A percentile compares a stretch with the other conserved stretches of the same genome.
phyloP scores from a whole-genome alignment of 2,113 vertebrate species.

The Varanus komodoensis region DNA sequence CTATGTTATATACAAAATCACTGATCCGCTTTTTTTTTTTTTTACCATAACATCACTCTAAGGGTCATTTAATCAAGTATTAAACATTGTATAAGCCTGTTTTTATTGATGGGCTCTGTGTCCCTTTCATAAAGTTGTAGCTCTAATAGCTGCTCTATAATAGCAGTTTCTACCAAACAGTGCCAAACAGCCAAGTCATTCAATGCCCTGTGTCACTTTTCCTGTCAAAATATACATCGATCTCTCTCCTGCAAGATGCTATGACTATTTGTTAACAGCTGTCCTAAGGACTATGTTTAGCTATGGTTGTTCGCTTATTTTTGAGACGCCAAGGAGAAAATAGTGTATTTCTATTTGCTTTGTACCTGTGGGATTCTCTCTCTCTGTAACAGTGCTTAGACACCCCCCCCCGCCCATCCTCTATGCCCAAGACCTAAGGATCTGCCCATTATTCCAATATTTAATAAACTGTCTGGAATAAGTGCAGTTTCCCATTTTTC shows the following conservation, averaged over 20 bases:
- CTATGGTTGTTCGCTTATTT: background rate
- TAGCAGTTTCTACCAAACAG: background rate
- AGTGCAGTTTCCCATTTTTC: background rate
- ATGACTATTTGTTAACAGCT: background rate
- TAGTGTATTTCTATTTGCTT: background rate
- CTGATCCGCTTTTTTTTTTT: conserved; percentile 11
- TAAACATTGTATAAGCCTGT: background rate
- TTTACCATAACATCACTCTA: background rate
- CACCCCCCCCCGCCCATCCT: background rate
- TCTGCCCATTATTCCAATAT: background rate
- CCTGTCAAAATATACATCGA: background rate
- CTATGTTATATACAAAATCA: no score
- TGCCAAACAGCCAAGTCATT: background rate
- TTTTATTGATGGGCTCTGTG: background rate
- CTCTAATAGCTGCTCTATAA: background rate
- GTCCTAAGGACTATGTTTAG: background rate
- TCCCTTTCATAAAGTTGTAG: background rate
- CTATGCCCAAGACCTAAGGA: background rate
- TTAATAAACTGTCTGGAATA: background rate
- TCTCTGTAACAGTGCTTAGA: background rate
- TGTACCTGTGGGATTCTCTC: background rate
- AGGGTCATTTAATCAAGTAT: background rate
- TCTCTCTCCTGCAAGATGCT: background rate
- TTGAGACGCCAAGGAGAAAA: background rate
- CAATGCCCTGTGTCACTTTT: background rate